Percentiles rank a stretch among this genome's conserved stretches.
Conservation (phyloP, 2,888 invertebrate genomes). For the Peribatodes rhomboidaria region DNA sequence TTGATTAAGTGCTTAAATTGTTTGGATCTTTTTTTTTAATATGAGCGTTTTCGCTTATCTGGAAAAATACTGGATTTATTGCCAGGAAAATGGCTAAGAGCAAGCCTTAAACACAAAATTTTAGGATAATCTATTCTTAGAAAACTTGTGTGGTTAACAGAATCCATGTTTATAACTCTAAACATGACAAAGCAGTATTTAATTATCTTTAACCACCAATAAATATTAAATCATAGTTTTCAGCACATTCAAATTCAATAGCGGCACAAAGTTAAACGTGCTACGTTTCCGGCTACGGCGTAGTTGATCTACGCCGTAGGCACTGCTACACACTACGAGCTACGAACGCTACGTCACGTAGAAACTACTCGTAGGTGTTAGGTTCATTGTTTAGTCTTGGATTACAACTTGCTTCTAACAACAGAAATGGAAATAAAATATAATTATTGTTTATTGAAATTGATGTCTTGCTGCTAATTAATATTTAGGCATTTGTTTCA, state of each 20-base stretch:
- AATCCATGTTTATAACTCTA: too few relatives aligned
- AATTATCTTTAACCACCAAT: not conserved
- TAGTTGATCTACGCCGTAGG: slow-evolving; percentile 65
- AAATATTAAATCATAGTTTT: not conserved
- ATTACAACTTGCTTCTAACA: not conserved
- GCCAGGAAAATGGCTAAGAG: too few relatives aligned
- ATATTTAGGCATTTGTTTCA: too few relatives aligned
- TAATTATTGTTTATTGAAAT: too few relatives aligned
- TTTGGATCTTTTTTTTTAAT: too few relatives aligned
- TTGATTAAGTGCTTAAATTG: too few relatives aligned
- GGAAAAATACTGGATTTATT: too few relatives aligned
- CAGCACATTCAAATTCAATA: slow-evolving; percentile 19
- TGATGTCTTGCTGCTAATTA: too few relatives aligned
- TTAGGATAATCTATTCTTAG: too few relatives aligned
- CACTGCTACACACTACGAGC: slow-evolving; percentile 22
- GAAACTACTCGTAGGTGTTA: slow-evolving; percentile 10
- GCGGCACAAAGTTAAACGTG: slow-evolving; percentile 19
- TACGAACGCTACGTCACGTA: slow-evolving; percentile 33
- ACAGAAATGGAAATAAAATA: not conserved
- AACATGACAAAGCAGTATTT: not conserved
- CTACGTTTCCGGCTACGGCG: slow-evolving; percentile 57
- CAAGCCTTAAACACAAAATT: too few relatives aligned
- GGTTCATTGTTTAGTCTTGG: not conserved
- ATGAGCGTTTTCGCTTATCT: too few relatives aligned
- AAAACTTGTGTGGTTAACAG: too few relatives aligned